Base-by-base conservation (phyloP, 2,888 invertebrate species). In the Eledona agricola region DNA sequence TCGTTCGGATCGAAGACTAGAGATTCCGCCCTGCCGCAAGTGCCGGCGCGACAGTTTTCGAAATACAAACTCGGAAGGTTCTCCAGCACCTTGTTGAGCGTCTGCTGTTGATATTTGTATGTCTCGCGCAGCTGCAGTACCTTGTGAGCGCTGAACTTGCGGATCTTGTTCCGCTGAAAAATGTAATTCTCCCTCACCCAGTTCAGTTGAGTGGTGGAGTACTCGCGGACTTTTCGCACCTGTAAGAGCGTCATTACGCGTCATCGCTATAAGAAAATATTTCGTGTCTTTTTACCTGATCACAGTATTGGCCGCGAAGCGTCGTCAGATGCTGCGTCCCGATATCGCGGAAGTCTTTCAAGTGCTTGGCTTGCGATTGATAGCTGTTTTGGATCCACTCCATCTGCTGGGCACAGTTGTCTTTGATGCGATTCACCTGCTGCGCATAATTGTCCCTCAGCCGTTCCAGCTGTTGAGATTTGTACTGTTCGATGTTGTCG, bases 181-280 rank as follows among this genome's bases (percentile, higher is more conserved):
- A 95, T 90, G 78, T 96, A 96, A 77, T 94, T 95, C 75, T 96
- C 96, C 55, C 95, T 84, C 62, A 96, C 92, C 88, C 93, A 92
- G 77, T 93, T 93, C 66, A 96, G 80, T 77, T 96, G 95, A 55
- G 87, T 83, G 20, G 90, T 89, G 10, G 96, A 94, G 75, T 96
- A 96, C 70, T 95, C 95, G 49, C 94, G 85, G 20, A 96, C 94
- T 64, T 90, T 87, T 73, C 90, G 89, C 58, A 95, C 90, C 91
- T 95, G 82, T 46, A 76, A 74, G 35, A 28, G 32, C 25, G 29
- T 20, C 29, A 9, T 1, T 40, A 19, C 17, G 26, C 10, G 10
- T 40, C 7, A n/a, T 12, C 19, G 23, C 13, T 23, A 28, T 15
- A 26, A 16, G 17, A 20, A 25, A 9, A 13, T 23, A 23, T 25